Percentiles rank a stretch among this genome's conserved stretches.
These are phyloP conservation scores for Hestina assimilis DNA, from an alignment of 1,140 invertebrate species.

Conservation along the genomic window DNA sequence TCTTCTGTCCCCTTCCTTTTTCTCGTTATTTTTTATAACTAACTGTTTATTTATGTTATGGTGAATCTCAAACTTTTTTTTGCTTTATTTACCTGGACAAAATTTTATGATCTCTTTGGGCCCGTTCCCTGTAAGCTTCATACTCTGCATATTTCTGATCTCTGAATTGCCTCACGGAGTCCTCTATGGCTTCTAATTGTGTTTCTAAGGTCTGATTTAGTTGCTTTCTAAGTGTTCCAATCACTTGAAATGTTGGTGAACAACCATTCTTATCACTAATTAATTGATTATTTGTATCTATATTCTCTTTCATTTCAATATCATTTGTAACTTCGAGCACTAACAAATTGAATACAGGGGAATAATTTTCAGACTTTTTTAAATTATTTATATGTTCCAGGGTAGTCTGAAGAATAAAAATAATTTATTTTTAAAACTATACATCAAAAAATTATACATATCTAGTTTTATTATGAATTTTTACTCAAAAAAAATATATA, in stretches of 20 bases:
- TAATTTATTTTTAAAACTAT: slow-evolving; percentile 6
- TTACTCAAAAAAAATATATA: background rate
- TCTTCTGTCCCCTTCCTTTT: too few species aligned
- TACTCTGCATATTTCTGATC: slow-evolving; percentile 75
- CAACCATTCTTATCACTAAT: slow-evolving; percentile 44
- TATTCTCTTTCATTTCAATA: slow-evolving; percentile 70
- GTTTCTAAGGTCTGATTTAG: slow-evolving; percentile 63
- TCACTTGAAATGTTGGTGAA: slow-evolving; percentile 47
- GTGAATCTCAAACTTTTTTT: background rate
- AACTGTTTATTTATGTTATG: too few species aligned
- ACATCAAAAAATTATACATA: slow-evolving; percentile 1
- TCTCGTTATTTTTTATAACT: too few species aligned
- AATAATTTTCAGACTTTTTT: slow-evolving; percentile 66
- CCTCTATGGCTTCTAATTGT: slow-evolving; percentile 66
- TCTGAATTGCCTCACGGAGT: slow-evolving; percentile 69
- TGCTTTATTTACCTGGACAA: slow-evolving; percentile 59
- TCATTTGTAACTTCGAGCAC: slow-evolving; percentile 64
- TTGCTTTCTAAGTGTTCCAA: slow-evolving; percentile 63
- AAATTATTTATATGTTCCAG: slow-evolving; percentile 56
- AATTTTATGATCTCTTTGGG: slow-evolving; percentile 74
- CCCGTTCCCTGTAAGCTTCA: slow-evolving; percentile 71
- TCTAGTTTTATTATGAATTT: background rate
- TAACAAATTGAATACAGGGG: slow-evolving; percentile 69
- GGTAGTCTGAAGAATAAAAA: slow-evolving; percentile 55
- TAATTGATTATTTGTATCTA: slow-evolving; percentile 64